These are phyloP conservation scores for Eupeodes luniger DNA, from an alignment of 2,888 invertebrate species.

Conservation along the genomic window DNA sequence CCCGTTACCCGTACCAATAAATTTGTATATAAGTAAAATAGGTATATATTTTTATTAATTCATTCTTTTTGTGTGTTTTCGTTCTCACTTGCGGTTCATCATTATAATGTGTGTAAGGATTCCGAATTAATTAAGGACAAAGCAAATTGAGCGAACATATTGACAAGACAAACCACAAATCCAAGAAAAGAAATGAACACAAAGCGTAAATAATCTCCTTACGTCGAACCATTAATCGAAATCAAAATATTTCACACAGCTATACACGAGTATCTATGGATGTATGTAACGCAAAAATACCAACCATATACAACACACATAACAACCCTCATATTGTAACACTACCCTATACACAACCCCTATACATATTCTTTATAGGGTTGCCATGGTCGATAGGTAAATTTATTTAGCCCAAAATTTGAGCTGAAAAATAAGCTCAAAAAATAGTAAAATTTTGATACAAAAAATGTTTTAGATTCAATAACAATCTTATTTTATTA, in stretches of 20 bases:
- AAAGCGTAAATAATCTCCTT: constrained; percentile 59
- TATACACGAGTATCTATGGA: background rate
- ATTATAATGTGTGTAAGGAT: constrained; percentile 52
- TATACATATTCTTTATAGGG: no score
- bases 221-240: constrained; percentile 64
- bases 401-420: no score
- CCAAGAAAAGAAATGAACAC: constrained; percentile 50
- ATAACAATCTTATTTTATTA: no score
- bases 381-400: no score
- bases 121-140: constrained; percentile 61
- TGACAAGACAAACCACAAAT: constrained; percentile 65
- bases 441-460: no score
- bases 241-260: constrained; percentile 61
- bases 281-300: background rate
- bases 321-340: constrained; percentile 8
- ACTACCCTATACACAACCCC: background rate
- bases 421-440: no score
- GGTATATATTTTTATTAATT: constrained; percentile 6
- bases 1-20: no score
- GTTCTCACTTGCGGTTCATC: constrained; percentile 45
- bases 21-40: no score
- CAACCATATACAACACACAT: background rate
- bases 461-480: no score
- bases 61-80: background rate
- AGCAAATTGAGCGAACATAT: constrained; percentile 67